phyloP scores from a whole-genome alignment of 2,888 invertebrate genomes.

The Zootermopsis nevadensis region DNA sequence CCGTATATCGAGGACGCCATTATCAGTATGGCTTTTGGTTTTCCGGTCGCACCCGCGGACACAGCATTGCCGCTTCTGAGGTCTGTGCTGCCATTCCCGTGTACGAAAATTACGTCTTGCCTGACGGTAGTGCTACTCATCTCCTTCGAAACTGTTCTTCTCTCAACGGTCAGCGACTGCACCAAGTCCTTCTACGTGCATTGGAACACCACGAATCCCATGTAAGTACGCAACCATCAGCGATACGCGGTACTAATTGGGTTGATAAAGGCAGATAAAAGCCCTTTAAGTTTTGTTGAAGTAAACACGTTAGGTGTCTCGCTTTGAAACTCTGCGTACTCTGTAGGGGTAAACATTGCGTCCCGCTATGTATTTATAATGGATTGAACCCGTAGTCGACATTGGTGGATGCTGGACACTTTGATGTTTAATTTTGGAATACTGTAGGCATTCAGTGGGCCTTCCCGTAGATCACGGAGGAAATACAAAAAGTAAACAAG shows the following conservation, averaged over 20 bases:
- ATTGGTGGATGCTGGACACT: constrained; percentile 15
- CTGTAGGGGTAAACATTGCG: no score
- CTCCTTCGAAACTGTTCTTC: constrained; percentile 67
- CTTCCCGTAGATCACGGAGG: constrained; percentile 11
- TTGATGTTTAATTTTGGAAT: constrained; percentile 20
- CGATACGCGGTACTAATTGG: no score
- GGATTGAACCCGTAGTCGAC: constrained; percentile 7
- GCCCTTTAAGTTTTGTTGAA: no score
- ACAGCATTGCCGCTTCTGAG: constrained; percentile 10
- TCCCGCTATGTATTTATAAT: no score
- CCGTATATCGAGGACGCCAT: not conserved
- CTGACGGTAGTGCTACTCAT: constrained; percentile 51
- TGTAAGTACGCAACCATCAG: constrained; percentile 70
- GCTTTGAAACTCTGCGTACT: no score
- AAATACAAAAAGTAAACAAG: not conserved
- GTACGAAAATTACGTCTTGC: constrained; percentile 47
- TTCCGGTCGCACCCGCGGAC: constrained; percentile 19
- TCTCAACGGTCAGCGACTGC: constrained; percentile 77
- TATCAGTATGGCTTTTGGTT: constrained; percentile 34
- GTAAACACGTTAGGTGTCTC: no score
- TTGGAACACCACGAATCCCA: constrained; percentile 92
- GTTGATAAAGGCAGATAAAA: no score
- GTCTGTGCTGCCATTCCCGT: constrained; percentile 1
- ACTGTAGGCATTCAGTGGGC: not conserved
- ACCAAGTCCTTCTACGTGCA: constrained; percentile 88